A percentile compares a stretch with the other conserved stretches of the same genome.
Evolutionary conservation across 2,888 invertebrate genomes (phyloP).

Genomic region (Ashinkailepas kermadecensis): DNA sequence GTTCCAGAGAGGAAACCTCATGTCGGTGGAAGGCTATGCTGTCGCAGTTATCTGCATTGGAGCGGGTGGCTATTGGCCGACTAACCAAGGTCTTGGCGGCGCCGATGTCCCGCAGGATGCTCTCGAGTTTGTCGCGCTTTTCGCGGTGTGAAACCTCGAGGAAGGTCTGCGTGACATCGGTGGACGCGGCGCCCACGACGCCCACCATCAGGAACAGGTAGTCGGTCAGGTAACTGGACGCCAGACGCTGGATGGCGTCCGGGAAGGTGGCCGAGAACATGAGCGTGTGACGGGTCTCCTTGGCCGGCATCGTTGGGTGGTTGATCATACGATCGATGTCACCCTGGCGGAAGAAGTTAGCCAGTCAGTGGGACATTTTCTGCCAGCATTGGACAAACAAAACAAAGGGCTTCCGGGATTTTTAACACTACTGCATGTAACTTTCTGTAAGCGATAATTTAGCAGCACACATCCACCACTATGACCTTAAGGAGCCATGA

Average conservation of each 20-base stretch:
- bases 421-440: too few species aligned
- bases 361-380: too few species aligned
- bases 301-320: conserved; percentile 53
- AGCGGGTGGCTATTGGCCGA: conserved; percentile 48
- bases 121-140: conserved; percentile 66
- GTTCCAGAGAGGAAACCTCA: too few species aligned
- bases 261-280: conserved; percentile 76
- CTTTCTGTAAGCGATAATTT: too few species aligned
- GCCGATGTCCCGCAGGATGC: conserved; percentile 89
- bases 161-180: conserved; percentile 78
- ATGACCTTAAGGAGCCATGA: too few species aligned
- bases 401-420: too few species aligned
- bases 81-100: conserved; percentile 81
- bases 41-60: too few species aligned
- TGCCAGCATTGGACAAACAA: too few species aligned
- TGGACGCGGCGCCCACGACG: conserved; percentile 83
- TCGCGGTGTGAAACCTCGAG: conserved; percentile 52
- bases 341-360: conserved; percentile 34
- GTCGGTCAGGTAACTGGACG: conserved; percentile 35
- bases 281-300: conserved; percentile 53
- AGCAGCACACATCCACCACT: too few species aligned
- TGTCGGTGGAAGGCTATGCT: too few species aligned
- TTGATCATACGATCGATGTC: conserved; percentile 54
- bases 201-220: conserved; percentile 88
- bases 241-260: conserved; percentile 40